These are phyloP conservation scores for Betta splendens DNA, from an alignment of 2,797 vertebrate species.

Conservation along the genomic window DNA sequence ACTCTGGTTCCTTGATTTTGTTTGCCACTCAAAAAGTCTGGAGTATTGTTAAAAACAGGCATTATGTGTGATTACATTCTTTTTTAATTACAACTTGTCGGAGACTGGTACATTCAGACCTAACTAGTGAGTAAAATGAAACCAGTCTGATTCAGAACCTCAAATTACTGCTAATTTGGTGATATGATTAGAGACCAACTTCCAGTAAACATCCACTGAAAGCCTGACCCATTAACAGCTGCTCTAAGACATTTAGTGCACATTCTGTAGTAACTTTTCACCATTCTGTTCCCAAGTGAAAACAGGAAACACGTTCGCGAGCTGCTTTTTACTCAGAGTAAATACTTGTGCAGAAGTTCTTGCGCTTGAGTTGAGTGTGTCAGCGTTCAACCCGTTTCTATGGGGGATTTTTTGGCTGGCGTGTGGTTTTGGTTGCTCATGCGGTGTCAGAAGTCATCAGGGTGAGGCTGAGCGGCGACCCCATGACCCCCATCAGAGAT, in stretches of 20 bases:
- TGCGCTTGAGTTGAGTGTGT: constrained; percentile 37
- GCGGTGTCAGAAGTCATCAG: constrained; percentile 83
- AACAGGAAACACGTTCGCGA: constrained; percentile 3
- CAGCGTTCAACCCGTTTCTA: constrained; percentile 8
- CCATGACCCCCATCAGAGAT: constrained; percentile 78
- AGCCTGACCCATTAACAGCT: constrained; percentile 48
- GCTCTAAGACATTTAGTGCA: constrained; percentile 18
- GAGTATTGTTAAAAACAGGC: constrained; percentile 44
- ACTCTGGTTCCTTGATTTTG: constrained; percentile 1
- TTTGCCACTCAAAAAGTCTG: constrained; percentile 39
- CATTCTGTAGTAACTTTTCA: neutral
- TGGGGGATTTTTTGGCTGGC: constrained; percentile 42
- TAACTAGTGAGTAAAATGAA: constrained; percentile 63
- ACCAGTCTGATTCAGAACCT: constrained; percentile 47
- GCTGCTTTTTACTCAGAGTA: constrained; percentile 1
- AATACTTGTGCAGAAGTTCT: constrained; percentile 2
- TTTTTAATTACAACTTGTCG: constrained; percentile 68
- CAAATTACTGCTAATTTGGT: constrained; percentile 66
- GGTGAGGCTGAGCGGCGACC: constrained; percentile 78
- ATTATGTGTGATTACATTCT: constrained; percentile 63
- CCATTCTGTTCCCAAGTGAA: constrained; percentile 1
- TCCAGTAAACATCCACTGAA: constrained; percentile 53
- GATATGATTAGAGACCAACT: constrained; percentile 66
- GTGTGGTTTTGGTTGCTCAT: constrained; percentile 65
- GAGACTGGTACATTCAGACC: constrained; percentile 46